Evolutionary conservation across 2,888 invertebrate genomes (phyloP).

Genomic region (Candidula unifasciata): DNA sequence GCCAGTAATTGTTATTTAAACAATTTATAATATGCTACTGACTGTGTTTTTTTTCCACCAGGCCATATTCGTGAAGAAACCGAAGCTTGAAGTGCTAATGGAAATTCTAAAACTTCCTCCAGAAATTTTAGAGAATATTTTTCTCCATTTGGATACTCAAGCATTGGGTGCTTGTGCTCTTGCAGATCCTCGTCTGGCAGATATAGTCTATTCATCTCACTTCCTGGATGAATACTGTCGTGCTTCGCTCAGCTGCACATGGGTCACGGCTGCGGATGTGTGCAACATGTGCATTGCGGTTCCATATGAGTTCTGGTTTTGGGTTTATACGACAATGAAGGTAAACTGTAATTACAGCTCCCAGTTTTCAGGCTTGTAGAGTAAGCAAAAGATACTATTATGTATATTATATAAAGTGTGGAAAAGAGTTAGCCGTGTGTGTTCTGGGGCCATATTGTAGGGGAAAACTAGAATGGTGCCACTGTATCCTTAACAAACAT

Average conservation of each 20-base stretch:
- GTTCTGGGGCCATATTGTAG: no score
- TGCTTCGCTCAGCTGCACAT: conserved; percentile 36
- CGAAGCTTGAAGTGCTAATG: conserved; percentile 36
- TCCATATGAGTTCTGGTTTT: conserved; percentile 51
- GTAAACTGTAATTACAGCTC: conserved; percentile 24
- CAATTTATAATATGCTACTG: neutral
- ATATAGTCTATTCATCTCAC: conserved; percentile 48
- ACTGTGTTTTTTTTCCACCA: neutral
- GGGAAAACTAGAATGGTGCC: no score
- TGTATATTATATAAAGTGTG: no score
- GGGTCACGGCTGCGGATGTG: conserved; percentile 45
- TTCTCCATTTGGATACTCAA: conserved; percentile 48
- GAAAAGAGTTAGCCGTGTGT: no score
- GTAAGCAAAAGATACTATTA: no score
- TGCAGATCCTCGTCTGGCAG: conserved; percentile 42
- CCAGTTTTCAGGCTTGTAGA: no score
- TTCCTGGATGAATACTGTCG: conserved; percentile 50
- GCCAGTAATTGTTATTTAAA: no score
- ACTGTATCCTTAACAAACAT: no score
- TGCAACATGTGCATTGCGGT: conserved; percentile 36
- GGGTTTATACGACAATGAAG: conserved; percentile 47
- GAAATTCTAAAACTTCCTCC: conserved; percentile 44
- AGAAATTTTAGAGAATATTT: conserved; percentile 47
- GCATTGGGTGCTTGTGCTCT: conserved; percentile 46
- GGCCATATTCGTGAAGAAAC: conserved; percentile 5